These are phyloP conservation scores for Anoura caudifer DNA, from an alignment of 2,113 vertebrate genomes.

Conservation along the genomic window DNA sequence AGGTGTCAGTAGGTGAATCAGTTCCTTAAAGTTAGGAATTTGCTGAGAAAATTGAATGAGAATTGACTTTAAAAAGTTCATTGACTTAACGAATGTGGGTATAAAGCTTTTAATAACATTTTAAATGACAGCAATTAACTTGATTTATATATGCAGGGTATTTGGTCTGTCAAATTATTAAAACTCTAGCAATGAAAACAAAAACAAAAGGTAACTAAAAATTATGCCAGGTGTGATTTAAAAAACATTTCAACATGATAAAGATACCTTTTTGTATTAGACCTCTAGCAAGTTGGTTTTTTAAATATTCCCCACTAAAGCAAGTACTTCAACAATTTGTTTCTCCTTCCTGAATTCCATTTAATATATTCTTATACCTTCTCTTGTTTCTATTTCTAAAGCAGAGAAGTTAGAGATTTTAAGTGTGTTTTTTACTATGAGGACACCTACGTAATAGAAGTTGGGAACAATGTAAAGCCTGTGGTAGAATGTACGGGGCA, in stretches of 20 bases:
- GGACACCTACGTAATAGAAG: neutral
- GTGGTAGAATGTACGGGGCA: neutral
- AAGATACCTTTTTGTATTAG: conserved; percentile 25
- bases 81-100: conserved; percentile 40
- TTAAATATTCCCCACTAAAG: neutral
- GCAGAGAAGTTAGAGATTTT: neutral
- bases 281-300: neutral
- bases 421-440: neutral
- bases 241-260: neutral
- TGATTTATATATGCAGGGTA: conserved; percentile 24
- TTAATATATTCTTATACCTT: neutral
- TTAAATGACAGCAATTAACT: conserved; percentile 42
- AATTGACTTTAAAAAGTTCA: conserved; percentile 46
- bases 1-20: conserved; percentile 47
- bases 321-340: neutral
- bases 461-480: neutral
- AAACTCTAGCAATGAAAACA: conserved; percentile 23
- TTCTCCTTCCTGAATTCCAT: neutral
- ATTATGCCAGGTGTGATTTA: neutral
- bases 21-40: conserved; percentile 39
- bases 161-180: conserved; percentile 31
- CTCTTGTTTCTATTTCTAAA: conserved; percentile 8
- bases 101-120: conserved; percentile 45
- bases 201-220: conserved; percentile 43
- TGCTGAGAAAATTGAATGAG: conserved; percentile 47